phyloP scores from a whole-genome alignment of 2,113 vertebrate genomes.

The Oenanthe oenanthe region DNA sequence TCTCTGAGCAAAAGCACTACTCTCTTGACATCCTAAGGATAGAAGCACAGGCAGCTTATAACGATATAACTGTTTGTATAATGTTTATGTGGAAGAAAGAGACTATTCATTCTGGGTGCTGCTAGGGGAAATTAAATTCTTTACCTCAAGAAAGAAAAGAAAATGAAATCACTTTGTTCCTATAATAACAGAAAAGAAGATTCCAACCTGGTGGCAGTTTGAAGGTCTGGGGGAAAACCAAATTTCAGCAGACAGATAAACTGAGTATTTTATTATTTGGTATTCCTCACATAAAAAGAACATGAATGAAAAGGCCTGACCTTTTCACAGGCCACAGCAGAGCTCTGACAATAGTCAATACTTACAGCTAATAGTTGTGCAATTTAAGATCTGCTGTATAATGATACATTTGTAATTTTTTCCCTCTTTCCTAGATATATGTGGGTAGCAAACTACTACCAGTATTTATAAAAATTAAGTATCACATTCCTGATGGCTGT shows the following conservation, averaged over 20 bases:
- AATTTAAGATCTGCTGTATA: slow-evolving; percentile 54
- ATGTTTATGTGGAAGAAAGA: background rate
- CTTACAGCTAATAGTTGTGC: slow-evolving; percentile 59
- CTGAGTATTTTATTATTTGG: slow-evolving; percentile 54
- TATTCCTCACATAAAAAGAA: slow-evolving; percentile 57
- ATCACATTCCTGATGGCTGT: background rate
- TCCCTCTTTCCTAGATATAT: background rate
- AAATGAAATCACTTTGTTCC: background rate
- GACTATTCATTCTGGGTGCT: background rate
- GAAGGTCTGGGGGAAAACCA: background rate
- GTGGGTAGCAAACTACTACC: background rate
- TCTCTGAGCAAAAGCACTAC: background rate
- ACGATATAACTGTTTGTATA: background rate
- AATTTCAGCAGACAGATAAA: background rate
- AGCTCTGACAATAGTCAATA: slow-evolving; percentile 53
- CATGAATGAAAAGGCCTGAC: slow-evolving; percentile 60
- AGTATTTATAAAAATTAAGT: slow-evolving; percentile 42
- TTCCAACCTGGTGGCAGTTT: background rate
- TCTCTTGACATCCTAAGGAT: background rate
- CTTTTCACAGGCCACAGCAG: slow-evolving; percentile 42
- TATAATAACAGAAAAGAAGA: background rate
- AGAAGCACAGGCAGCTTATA: background rate
- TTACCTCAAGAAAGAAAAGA: slow-evolving; percentile 26
- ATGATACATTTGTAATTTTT: slow-evolving; percentile 57
- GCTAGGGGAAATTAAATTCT: background rate